A percentile compares a stretch with the other conserved stretches of the same genome.
Conservation (phyloP, 2,797 vertebrate species). For the Rallus crepitans region DNA sequence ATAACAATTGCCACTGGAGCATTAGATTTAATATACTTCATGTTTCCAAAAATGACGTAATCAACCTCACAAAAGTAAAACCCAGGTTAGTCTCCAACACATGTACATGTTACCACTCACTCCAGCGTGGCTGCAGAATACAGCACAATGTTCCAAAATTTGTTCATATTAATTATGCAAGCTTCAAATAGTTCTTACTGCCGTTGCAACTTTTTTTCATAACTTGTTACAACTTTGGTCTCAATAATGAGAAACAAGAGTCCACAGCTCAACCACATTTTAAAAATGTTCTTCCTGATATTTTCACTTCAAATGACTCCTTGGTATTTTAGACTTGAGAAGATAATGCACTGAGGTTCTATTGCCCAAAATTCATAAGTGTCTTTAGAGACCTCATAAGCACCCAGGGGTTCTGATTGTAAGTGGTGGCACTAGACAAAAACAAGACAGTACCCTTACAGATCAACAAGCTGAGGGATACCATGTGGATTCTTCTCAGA, state of each 20-base stretch:
- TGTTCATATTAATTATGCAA: not conserved
- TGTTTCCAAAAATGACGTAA: not conserved
- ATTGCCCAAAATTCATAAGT: accelerated
- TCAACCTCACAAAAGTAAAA: not conserved
- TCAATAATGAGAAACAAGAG: not conserved
- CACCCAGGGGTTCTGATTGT: not conserved
- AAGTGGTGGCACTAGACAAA: not conserved
- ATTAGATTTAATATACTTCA: not conserved
- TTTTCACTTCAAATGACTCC: not conserved
- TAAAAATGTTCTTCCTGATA: not conserved
- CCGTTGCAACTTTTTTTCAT: not conserved
- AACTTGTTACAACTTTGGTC: not conserved
- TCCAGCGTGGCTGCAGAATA: not conserved
- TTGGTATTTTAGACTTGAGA: not conserved
- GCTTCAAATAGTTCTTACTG: not conserved
- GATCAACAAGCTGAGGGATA: not conserved
- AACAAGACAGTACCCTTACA: not conserved
- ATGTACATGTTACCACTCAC: not conserved
- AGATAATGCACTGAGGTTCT: not conserved
- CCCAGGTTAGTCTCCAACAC: not conserved
- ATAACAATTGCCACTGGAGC: accelerated
- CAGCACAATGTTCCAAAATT: not conserved
- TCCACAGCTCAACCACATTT: not conserved
- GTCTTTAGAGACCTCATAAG: not conserved
- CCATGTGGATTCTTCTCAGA: not conserved